These are phyloP conservation scores for Lordiphosa clarofinis DNA, from an alignment of 1,140 invertebrate genomes.

Conservation along the genomic window DNA sequence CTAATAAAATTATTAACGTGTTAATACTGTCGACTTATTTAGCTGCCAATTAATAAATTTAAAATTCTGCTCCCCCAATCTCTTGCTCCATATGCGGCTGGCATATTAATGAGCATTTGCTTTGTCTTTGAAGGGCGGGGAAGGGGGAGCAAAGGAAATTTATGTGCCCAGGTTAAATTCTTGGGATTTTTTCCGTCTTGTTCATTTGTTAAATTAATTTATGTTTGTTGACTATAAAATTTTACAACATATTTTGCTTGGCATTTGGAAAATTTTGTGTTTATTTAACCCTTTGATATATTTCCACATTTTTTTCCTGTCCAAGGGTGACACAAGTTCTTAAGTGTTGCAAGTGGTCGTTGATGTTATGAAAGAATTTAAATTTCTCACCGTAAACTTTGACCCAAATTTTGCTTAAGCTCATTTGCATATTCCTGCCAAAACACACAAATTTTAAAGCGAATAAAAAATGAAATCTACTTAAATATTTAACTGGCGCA, in stretches of 20 bases:
- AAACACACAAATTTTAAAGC: conserved; percentile 34
- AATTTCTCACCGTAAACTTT: conserved; percentile 43
- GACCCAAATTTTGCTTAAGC: conserved; percentile 49
- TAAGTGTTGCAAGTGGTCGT: too few species aligned
- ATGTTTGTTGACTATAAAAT: conserved; percentile 46
- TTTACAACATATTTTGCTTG: conserved; percentile 44
- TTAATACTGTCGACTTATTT: conserved; percentile 69
- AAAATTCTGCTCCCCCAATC: conserved; percentile 34
- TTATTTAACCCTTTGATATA: conserved; percentile 51
- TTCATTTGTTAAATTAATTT: conserved; percentile 74
- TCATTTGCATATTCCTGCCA: conserved; percentile 55
- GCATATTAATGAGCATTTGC: conserved; percentile 77
- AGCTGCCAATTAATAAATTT: conserved; percentile 77
- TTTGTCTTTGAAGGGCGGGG: background rate
- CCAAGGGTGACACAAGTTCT: too few species aligned
- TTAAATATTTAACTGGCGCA: conserved; percentile 62
- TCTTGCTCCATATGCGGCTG: conserved; percentile 42
- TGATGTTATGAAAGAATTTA: too few species aligned
- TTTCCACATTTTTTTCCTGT: background rate
- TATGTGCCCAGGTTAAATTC: conserved; percentile 72
- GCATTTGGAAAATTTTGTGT: conserved; percentile 1
- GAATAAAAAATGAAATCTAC: conserved; percentile 66
- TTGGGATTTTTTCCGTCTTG: conserved; percentile 52
- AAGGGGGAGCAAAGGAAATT: conserved; percentile 41
- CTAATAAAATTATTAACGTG: conserved; percentile 75